Conservation (phyloP, 2,888 invertebrate genomes). For the Drosophila austrosaltans region DNA sequence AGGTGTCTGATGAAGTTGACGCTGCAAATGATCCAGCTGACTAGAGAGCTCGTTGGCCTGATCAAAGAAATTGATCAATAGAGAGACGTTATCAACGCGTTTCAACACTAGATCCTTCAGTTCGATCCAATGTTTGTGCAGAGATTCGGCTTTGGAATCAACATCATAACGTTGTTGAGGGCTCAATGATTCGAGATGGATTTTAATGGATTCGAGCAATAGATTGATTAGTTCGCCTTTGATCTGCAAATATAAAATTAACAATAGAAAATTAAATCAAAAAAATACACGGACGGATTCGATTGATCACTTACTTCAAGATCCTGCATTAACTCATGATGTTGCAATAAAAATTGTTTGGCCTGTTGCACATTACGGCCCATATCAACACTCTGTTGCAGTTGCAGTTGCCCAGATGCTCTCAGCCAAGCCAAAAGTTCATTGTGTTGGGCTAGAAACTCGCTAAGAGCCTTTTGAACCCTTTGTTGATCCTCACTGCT, state of each 20-base stretch:
- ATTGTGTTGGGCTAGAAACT: slow-evolving; percentile 88
- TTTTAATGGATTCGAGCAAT: slow-evolving; percentile 86
- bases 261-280: background rate
- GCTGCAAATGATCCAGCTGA: slow-evolving; percentile 88
- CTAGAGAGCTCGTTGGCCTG: slow-evolving; percentile 87
- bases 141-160: slow-evolving; percentile 86
- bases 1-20: slow-evolving; percentile 85
- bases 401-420: slow-evolving; percentile 89
- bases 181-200: slow-evolving; percentile 87
- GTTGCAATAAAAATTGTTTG: slow-evolving; percentile 89
- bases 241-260: slow-evolving; percentile 82
- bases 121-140: slow-evolving; percentile 87
- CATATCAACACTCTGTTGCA: slow-evolving; percentile 90
- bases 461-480: slow-evolving; percentile 87
- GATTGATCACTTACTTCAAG: slow-evolving; percentile 82
- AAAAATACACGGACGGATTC: too few species aligned
- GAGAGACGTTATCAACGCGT: slow-evolving; percentile 87
- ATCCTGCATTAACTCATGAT: slow-evolving; percentile 89
- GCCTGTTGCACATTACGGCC: slow-evolving; percentile 88
- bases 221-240: slow-evolving; percentile 88
- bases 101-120: slow-evolving; percentile 86
- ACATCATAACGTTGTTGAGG: slow-evolving; percentile 87
- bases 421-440: slow-evolving; percentile 90
- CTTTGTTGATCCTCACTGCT: slow-evolving; percentile 88
- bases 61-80: slow-evolving; percentile 89